phyloP scores from a whole-genome alignment of 2,888 invertebrate species.

The Strigamia crassipes region DNA sequence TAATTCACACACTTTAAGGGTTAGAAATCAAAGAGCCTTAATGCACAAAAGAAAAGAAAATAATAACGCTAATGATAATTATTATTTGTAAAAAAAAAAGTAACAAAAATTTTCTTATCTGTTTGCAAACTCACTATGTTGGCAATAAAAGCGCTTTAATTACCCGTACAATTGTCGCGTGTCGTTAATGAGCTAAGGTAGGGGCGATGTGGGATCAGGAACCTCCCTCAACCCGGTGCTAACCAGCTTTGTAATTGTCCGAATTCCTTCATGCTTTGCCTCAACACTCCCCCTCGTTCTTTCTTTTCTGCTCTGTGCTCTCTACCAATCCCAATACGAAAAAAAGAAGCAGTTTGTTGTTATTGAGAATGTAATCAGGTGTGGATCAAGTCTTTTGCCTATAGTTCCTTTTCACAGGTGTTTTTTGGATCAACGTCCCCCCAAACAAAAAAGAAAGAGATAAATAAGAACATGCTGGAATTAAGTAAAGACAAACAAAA shows the following conservation, averaged over 20 bases:
- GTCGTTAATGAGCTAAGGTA: conserved; percentile 17
- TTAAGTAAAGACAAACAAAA: background rate
- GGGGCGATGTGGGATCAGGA: background rate
- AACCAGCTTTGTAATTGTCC: conserved; percentile 34
- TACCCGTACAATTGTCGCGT: conserved; percentile 34
- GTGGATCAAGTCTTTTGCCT: conserved; percentile 22
- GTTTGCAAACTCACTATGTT: background rate
- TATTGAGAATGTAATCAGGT: conserved; percentile 32
- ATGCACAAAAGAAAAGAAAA: too few species aligned
- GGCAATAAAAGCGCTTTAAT: conserved; percentile 29
- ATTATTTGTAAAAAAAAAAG: background rate
- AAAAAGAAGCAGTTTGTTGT: conserved; percentile 23
- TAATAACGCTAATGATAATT: background rate
- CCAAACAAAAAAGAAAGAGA: background rate
- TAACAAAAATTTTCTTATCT: background rate
- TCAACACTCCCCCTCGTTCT: background rate
- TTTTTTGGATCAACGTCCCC: background rate
- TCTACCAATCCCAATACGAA: background rate
- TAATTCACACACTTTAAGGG: background rate
- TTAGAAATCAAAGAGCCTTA: too few species aligned
- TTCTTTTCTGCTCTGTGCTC: background rate
- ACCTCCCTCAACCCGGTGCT: conserved; percentile 6
- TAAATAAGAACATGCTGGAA: background rate
- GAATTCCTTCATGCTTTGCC: conserved; percentile 20
- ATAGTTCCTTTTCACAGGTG: background rate